phyloP scores from a whole-genome alignment of 2,797 vertebrate species.

The Sebastes glaucus region DNA sequence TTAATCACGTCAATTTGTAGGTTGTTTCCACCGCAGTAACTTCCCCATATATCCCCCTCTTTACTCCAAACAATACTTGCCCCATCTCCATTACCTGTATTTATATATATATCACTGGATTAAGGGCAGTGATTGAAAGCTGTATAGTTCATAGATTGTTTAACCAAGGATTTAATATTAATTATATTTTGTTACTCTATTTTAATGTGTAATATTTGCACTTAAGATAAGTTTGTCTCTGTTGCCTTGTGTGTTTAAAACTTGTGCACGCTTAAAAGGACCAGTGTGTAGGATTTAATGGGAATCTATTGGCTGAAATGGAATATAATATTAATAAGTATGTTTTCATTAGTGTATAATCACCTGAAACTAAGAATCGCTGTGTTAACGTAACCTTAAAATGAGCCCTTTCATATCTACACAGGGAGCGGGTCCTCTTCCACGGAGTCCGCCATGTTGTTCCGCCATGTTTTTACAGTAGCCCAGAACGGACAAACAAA shows the following conservation, averaged over 20 bases:
- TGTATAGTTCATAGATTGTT: not conserved
- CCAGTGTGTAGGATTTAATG: not conserved
- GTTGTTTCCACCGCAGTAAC: not conserved
- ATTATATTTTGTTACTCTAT: not conserved
- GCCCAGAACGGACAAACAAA: too few species aligned
- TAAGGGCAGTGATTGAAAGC: not conserved
- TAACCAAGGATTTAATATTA: not conserved
- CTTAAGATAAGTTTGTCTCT: not conserved
- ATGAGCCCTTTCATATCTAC: not conserved
- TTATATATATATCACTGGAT: not conserved
- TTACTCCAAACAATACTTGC: not conserved
- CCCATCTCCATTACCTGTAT: not conserved
- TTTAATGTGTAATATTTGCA: not conserved
- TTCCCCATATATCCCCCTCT: too few species aligned
- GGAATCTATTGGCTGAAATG: not conserved
- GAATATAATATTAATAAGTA: too few species aligned
- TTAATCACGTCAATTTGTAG: not conserved
- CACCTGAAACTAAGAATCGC: not conserved
- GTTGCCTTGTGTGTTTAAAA: not conserved
- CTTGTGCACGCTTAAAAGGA: too few species aligned
- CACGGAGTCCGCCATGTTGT: too few species aligned
- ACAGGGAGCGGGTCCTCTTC: not conserved
- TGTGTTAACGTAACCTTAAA: not conserved
- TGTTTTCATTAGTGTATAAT: not conserved
- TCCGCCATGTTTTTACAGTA: too few species aligned